Conservation (phyloP, 92 coral and sea anemone species). For the Paragorgia papillata region DNA sequence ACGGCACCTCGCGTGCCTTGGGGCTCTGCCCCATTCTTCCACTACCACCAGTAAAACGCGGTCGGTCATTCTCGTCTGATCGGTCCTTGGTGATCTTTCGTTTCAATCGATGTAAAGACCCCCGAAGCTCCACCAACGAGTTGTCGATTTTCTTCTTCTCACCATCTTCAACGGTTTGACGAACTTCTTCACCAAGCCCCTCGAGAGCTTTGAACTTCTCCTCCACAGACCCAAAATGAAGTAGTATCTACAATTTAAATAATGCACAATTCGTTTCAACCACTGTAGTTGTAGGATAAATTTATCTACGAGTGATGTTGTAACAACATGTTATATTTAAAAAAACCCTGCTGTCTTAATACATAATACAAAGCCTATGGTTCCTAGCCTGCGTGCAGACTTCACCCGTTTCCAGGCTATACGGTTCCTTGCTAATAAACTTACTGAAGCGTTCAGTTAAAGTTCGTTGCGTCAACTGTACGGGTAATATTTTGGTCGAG, state of each 20-base stretch:
- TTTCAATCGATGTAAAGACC: slow-evolving; percentile 5
- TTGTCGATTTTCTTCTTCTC: slow-evolving; percentile 7
- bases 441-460: too few relatives aligned
- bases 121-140: slow-evolving; percentile 9
- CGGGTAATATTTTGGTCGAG: too few relatives aligned
- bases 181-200: slow-evolving; percentile 11
- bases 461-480: too few relatives aligned
- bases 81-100: slow-evolving; percentile 1
- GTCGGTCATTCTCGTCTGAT: neutral
- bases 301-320: too few relatives aligned
- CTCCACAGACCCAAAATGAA: neutral
- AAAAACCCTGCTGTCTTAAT: too few relatives aligned
- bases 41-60: neutral
- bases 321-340: too few relatives aligned
- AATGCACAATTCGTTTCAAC: neutral
- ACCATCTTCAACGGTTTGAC: slow-evolving; percentile 1
- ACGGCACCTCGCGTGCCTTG: neutral
- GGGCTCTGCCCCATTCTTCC: neutral
- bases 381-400: too few relatives aligned
- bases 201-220: slow-evolving; percentile 25
- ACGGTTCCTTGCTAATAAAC: too few relatives aligned
- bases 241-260: neutral
- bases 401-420: too few relatives aligned
- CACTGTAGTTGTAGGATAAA: neutral
- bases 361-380: too few relatives aligned